Evolutionary conservation across 2,113 vertebrate genomes (phyloP).

Genomic region (Corythoichthys haematopterus): DNA sequence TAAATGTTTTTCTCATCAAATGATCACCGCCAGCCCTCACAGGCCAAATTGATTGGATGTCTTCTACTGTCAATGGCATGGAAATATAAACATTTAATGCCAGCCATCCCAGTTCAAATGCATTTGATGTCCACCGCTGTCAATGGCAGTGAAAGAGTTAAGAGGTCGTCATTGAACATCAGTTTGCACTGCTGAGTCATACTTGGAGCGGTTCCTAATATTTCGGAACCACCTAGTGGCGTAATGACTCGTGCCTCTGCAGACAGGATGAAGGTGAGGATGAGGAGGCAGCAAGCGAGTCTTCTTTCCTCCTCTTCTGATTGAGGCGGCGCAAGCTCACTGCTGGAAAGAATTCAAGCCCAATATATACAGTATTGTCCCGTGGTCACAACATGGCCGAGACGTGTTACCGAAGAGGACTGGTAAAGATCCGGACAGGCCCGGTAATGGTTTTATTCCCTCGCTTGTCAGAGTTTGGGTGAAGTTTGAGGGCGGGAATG

Average conservation of each 20-base stretch:
- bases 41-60: too few relatives aligned
- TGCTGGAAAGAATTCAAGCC: background rate
- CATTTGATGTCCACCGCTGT: too few relatives aligned
- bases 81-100: too few relatives aligned
- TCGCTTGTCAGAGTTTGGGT: conserved; percentile 53
- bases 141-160: too few relatives aligned
- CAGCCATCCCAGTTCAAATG: too few relatives aligned
- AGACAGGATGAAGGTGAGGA: conserved; percentile 21
- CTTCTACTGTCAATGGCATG: too few relatives aligned
- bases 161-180: too few relatives aligned
- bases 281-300: conserved; percentile 11
- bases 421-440: conserved; percentile 74
- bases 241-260: conserved; percentile 47
- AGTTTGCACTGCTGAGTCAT: background rate
- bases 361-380: conserved; percentile 36
- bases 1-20: too few relatives aligned
- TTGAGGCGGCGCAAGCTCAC: conserved; percentile 39
- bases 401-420: conserved; percentile 66
- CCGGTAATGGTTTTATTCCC: conserved; percentile 75
- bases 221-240: background rate
- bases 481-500: conserved; percentile 70
- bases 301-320: background rate
- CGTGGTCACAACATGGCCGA: conserved; percentile 64
- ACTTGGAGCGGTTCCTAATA: background rate
- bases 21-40: too few relatives aligned